Percentiles rank a stretch among this genome's conserved stretches.
These are phyloP conservation scores for Aproaerema taeniolella DNA, from an alignment of 2,888 invertebrate species.

Conservation along the genomic window DNA sequence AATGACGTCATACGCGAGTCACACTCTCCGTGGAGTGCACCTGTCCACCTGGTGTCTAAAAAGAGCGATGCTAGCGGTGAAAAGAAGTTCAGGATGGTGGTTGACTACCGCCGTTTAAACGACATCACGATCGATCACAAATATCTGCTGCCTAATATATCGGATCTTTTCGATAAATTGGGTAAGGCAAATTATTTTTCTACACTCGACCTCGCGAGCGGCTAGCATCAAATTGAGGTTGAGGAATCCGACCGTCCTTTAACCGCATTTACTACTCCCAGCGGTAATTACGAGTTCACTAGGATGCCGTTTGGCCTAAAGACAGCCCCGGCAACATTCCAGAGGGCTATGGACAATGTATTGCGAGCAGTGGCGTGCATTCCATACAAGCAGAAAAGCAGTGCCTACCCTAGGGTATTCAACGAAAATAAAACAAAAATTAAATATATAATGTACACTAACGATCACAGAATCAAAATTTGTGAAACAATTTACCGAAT, in stretches of 20 bases:
- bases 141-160: background rate
- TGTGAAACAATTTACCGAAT: no score
- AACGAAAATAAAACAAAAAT: no score
- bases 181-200: background rate
- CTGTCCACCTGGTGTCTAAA: background rate
- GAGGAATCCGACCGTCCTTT: background rate
- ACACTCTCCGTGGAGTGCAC: background rate
- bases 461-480: no score
- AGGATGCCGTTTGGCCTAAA: conserved; percentile 2
- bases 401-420: no score
- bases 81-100: background rate
- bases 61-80: background rate
- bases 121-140: background rate
- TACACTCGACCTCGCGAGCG: background rate
- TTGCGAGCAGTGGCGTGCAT: no score
- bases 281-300: background rate
- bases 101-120: background rate
- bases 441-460: no score
- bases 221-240: background rate
- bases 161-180: background rate
- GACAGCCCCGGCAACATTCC: background rate
- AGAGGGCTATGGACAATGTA: background rate
- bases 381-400: no score
- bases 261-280: background rate
- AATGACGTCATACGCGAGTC: background rate